phyloP scores from a whole-genome alignment of 2,113 vertebrate species.

The Phalacrocorax pelagicus region DNA sequence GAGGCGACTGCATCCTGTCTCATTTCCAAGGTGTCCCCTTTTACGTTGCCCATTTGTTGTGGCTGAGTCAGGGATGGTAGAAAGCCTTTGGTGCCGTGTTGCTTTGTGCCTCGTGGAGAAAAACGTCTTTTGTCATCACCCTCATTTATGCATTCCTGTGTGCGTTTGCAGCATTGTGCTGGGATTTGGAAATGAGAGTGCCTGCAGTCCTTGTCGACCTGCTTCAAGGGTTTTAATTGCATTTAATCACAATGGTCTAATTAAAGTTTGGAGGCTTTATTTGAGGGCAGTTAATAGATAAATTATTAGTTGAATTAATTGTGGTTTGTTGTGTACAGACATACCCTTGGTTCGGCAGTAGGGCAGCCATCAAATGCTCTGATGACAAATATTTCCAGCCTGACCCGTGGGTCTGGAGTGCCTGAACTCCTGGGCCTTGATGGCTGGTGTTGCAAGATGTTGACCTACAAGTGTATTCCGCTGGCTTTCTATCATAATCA shows the following conservation, averaged over 20 bases:
- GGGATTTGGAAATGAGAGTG: neutral
- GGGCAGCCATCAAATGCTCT: neutral
- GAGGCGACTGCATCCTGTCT: neutral
- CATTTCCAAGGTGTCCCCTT: neutral
- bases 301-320: conserved; percentile 51
- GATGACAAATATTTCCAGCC: neutral
- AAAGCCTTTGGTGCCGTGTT: neutral
- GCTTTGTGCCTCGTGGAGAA: neutral
- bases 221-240: neutral
- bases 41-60: neutral
- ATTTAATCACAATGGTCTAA: conserved; percentile 39
- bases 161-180: neutral
- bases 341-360: conserved; percentile 7
- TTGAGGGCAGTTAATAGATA: conserved; percentile 6
- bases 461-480: neutral
- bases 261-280: conserved; percentile 40
- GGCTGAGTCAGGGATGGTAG: neutral
- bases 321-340: conserved; percentile 6
- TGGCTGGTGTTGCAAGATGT: neutral
- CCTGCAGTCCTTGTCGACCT: neutral
- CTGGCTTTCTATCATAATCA: neutral
- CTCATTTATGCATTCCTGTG: neutral
- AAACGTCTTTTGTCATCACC: neutral
- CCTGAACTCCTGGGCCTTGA: neutral
- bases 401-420: neutral